phyloP scores from a whole-genome alignment of 2,113 vertebrate genomes.

The Leptobrachium leishanense region DNA sequence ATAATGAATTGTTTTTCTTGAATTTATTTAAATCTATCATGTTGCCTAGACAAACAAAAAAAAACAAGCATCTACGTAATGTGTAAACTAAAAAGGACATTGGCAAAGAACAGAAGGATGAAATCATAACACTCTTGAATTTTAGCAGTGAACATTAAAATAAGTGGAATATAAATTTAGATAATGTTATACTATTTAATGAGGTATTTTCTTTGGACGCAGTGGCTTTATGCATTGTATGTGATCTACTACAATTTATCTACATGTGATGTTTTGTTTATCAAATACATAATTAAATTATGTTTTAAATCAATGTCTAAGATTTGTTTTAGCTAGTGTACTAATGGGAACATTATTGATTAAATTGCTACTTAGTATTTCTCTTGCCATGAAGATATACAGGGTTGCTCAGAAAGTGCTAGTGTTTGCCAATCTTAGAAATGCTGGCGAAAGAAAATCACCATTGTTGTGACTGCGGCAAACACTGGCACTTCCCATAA shows the following conservation, averaged over 20 bases:
- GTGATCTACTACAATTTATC: background rate
- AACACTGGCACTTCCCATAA: too few relatives aligned
- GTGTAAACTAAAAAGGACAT: background rate
- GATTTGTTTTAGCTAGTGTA: background rate
- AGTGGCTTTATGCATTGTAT: background rate
- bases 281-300: background rate
- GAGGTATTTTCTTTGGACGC: background rate
- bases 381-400: too few relatives aligned
- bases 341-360: background rate
- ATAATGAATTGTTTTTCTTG: slow-evolving; percentile 3
- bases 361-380: background rate
- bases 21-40: slow-evolving; percentile 1
- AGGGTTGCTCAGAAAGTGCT: too few relatives aligned
- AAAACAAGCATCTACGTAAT: background rate
- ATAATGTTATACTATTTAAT: background rate
- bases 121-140: background rate
- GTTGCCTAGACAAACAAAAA: background rate
- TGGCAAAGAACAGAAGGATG: background rate
- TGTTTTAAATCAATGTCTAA: background rate
- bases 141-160: background rate
- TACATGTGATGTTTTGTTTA: too few relatives aligned
- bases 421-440: too few relatives aligned
- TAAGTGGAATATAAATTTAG: background rate
- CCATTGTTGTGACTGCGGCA: too few relatives aligned
- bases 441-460: too few relatives aligned